Evolutionary conservation across 2,888 invertebrate species (phyloP).

Genomic region (Drosophila nigricruria): DNA sequence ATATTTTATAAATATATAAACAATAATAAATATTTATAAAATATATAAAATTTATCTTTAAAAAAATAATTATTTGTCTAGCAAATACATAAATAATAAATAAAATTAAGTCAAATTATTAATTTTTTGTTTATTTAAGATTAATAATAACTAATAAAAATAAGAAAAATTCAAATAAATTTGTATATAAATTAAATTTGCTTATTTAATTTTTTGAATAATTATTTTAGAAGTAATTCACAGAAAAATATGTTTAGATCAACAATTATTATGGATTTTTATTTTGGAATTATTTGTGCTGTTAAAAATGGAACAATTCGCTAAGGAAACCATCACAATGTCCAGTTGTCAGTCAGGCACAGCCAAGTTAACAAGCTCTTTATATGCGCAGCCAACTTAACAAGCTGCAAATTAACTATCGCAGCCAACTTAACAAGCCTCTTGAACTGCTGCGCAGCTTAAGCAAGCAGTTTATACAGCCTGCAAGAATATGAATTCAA

Average conservation of each 20-base stretch:
- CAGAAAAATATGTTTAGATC: not conserved
- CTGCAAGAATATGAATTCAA: not conserved
- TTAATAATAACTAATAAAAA: no score
- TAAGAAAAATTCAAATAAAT: no score
- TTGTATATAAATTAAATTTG: no score
- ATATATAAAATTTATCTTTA: not conserved
- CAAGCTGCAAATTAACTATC: not conserved
- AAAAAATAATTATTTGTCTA: no score
- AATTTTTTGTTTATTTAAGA: no score
- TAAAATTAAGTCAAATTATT: no score
- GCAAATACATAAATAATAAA: no score
- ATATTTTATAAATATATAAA: not conserved
- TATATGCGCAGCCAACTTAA: constrained; percentile 12
- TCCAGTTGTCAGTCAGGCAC: not conserved
- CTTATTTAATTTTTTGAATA: no score
- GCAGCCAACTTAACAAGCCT: not conserved
- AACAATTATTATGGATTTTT: not conserved
- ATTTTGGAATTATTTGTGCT: no score
- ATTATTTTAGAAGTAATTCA: not conserved
- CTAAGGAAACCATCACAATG: no score
- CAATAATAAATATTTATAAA: not conserved
- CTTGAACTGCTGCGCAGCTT: not conserved
- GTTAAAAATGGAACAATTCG: not conserved
- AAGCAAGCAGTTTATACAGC: not conserved
- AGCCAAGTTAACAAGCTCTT: constrained; percentile 1